Base-by-base conservation (phyloP, 2,888 invertebrate genomes). In the Tipula lateralis region DNA sequence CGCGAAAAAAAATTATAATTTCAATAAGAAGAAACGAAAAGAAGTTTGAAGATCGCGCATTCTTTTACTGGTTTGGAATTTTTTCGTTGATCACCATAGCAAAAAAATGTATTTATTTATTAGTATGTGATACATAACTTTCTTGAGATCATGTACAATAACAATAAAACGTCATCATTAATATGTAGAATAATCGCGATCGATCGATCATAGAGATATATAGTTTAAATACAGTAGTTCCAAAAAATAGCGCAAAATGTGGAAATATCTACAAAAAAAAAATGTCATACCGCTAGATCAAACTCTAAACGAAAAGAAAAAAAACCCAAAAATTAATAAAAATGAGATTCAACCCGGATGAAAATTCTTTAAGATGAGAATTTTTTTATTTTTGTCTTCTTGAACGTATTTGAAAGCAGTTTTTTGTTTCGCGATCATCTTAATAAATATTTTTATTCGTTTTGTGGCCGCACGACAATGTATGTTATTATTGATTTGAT, bases 301-400 rank as follows among this genome's bases (percentile, higher is more conserved):
- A 19, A 66, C 66, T 66, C 13, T 66, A 82, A 29, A 80, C 7
- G n/a, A 82, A 82, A 30, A 82, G 30, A 82, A 7, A 82, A 82
- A 82, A 82, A 82, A 82, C 82, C 82, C 82, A 82, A 82, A 82
- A 82, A 82, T 82, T 82, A 82, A 82, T 82, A 82, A 82, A 82
- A 82, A 82, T 82, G 82, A 82, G 82, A 82, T 82, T 82, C 82
- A 82, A 82, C 82, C 82, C 82, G 82, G 82, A 82, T 82, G 82
- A 82, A 82, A 82, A 82, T 82, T 82, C 82, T 82, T 82, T 82
- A 82, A 82, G 82, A 82, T 82, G 82, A 82, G 82, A 82, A 82
- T 82, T 82, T 82, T 82, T 82, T 30, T 29, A 29, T 81, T 29
- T 32, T 82, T 82, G 82, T 82, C 32, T n/a, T 32, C n/a, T 82